phyloP scores from a whole-genome alignment of 2,888 invertebrate genomes.

The Craniophora ligustri region DNA sequence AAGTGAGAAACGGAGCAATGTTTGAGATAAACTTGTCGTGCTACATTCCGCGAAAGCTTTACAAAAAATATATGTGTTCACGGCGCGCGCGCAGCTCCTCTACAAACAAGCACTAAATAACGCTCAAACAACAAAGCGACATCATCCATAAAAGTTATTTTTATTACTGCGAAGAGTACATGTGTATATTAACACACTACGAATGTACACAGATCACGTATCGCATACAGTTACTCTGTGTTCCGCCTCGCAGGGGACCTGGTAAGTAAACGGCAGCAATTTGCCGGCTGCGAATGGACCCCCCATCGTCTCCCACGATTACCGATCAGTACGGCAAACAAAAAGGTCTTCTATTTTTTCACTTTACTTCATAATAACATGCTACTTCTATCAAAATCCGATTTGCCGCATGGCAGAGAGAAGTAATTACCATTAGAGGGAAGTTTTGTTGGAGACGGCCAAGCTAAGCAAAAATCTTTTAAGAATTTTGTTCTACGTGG shows the following conservation, averaged over 20 bases:
- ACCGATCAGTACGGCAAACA: background rate
- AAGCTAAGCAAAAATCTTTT: no score
- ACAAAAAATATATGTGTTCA: conserved; percentile 32
- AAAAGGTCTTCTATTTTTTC: conserved; percentile 1
- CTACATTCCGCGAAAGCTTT: conserved; percentile 29
- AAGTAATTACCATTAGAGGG: no score
- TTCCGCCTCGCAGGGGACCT: conserved; percentile 8
- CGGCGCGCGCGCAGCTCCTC: conserved; percentile 5
- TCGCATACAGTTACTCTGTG: conserved; percentile 23
- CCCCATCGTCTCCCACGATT: conserved; percentile 5
- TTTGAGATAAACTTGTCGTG: conserved; percentile 15
- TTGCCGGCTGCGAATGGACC: conserved; percentile 6
- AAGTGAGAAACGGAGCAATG: conserved; percentile 8
- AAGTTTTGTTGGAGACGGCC: no score
- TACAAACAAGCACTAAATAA: conserved; percentile 25
- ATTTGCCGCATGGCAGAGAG: no score
- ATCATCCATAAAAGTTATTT: conserved; percentile 46
- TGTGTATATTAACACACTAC: conserved; percentile 7
- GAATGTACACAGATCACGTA: conserved; percentile 2
- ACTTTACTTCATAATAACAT: background rate
- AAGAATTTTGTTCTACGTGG: no score
- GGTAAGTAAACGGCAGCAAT: conserved; percentile 12
- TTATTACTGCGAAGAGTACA: conserved; percentile 28
- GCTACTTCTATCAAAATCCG: background rate
- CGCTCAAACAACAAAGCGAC: conserved; percentile 46